Percentiles rank a stretch among this genome's conserved stretches.
phyloP scores from a whole-genome alignment of 2,113 vertebrate genomes.

The Spheniscus mendiculus region DNA sequence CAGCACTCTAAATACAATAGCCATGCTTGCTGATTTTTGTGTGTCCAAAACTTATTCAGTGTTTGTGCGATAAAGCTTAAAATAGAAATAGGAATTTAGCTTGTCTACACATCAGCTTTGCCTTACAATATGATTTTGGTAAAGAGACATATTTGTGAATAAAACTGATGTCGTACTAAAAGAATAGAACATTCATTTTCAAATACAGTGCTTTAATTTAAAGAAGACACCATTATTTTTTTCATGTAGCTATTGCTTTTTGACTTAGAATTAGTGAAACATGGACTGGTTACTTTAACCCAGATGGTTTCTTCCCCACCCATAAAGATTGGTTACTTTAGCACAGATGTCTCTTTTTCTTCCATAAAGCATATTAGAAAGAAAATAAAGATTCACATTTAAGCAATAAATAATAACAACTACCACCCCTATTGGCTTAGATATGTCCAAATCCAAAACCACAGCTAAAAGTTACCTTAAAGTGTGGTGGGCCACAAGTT shows the following conservation, averaged over 20 bases:
- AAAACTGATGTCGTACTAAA: background rate
- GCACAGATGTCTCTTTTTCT: conserved; percentile 46
- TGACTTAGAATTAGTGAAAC: conserved; percentile 28
- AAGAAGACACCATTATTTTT: conserved; percentile 38
- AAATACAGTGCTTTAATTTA: conserved; percentile 37
- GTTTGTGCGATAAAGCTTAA: background rate
- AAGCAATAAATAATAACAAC: conserved; percentile 61
- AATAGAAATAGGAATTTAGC: conserved; percentile 15
- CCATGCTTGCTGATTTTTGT: background rate
- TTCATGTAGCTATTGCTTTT: background rate
- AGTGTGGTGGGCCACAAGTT: conserved; percentile 20
- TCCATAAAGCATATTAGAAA: conserved; percentile 27
- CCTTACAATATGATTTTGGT: conserved; percentile 33
- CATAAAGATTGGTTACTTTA: conserved; percentile 32
- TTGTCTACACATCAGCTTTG: conserved; percentile 44
- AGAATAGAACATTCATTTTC: conserved; percentile 24
- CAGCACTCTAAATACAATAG: background rate
- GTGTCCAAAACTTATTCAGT: background rate
- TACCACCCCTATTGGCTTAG: conserved; percentile 37
- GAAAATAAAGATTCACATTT: conserved; percentile 59
- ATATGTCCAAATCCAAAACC: conserved; percentile 45
- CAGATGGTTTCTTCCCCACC: conserved; percentile 22
- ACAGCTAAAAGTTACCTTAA: conserved; percentile 50
- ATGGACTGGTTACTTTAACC: background rate
- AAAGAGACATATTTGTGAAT: conserved; percentile 37